Evolutionary conservation across 1,140 invertebrate genomes (phyloP), one percentile per base, ranked within the genome.

Genomic region (Ceratosolen fusciceps): DNA sequence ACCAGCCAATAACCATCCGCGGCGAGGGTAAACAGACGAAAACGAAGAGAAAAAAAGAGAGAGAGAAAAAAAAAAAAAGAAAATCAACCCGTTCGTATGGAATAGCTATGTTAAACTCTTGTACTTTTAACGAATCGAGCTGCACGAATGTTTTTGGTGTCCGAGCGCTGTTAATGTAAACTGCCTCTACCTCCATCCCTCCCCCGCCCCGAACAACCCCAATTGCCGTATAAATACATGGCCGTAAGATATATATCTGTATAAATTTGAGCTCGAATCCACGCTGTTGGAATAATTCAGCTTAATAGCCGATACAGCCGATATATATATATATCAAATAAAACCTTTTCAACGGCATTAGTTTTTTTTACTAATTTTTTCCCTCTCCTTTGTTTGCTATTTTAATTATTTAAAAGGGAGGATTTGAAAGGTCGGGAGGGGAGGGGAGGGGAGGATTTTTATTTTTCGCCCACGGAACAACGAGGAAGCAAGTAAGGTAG

Each of bases 201-300:
- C n/a, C n/a, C n/a, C n/a, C n/a, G n/a, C n/a, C n/a, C n/a, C 26
- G 29, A 60, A 60, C 58, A 34, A 60, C 19, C 26, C 19, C 26
- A 60, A 60, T 60, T 60, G 58, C 24, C 58, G 31, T 60, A 60
- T 60, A 60, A 60, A 60, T 60, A 31, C 31, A 58, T 26, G n/a
- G 12, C 39, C 26, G 26, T 60, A 31, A 31, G 31, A 60, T 12
- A 31, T 60, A 60, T 60, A 60, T 60, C 58, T 60, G 58, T 60
- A 60, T 60, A 60, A 60, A 60, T 60, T 60, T 60, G 58, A 12
- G 31, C 58, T 24, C 58, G 26, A 31, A 60, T 60, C 58, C 29
- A 31, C 58, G 58, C 31, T 60, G 58, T 60, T 60, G 26, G 24
- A 60, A 60, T 29, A 60, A 31, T 31, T 60, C 58, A 31, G 26